phyloP scores from a whole-genome alignment of 2,888 invertebrate genomes.

The Drosophila borealis region DNA sequence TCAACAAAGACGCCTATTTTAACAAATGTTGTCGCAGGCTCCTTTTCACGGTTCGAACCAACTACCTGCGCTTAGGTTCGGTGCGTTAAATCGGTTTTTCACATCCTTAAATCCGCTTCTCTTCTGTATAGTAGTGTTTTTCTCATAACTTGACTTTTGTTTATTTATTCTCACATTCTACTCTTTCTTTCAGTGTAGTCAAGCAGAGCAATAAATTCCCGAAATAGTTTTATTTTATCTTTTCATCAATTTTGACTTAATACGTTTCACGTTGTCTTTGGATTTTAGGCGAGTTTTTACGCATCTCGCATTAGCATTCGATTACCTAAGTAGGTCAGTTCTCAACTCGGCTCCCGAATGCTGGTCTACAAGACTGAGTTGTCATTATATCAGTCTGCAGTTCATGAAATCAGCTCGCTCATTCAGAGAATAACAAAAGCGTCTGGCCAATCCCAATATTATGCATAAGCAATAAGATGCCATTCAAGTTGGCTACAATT shows the following conservation, averaged over 20 bases:
- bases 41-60: too few species aligned
- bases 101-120: too few species aligned
- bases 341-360: background rate
- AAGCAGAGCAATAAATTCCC: too few species aligned
- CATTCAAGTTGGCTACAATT: conserved; percentile 9
- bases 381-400: background rate
- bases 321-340: conserved; percentile 16
- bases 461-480: background rate
- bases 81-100: too few species aligned
- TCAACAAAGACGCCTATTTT: too few species aligned
- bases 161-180: too few species aligned
- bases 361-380: background rate
- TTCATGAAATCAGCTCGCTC: conserved; percentile 10
- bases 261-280: background rate
- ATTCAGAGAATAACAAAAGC: conserved; percentile 18
- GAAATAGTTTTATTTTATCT: background rate
- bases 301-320: background rate
- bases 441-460: background rate
- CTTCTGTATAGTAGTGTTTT: too few species aligned
- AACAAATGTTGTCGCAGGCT: too few species aligned
- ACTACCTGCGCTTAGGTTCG: too few species aligned
- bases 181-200: too few species aligned
- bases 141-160: too few species aligned
- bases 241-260: too few species aligned
- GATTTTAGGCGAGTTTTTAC: background rate